Conservation (phyloP, 2,113 vertebrate genomes). For the Glareola pratincola region DNA sequence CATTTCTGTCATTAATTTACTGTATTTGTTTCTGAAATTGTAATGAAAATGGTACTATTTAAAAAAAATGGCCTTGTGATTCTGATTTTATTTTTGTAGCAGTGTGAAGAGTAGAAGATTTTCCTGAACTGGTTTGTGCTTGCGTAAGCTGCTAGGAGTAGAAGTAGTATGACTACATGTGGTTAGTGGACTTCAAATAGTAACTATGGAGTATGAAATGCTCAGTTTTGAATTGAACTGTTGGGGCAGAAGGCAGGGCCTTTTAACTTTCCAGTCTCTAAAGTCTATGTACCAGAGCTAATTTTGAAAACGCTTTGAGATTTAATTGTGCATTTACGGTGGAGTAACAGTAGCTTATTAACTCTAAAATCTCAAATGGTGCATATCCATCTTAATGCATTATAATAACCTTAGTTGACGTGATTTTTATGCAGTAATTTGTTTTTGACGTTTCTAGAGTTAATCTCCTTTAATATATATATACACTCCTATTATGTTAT, state of each 20-base stretch:
- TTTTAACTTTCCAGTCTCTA: not conserved
- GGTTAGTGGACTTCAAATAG: not conserved
- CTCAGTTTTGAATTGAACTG: not conserved
- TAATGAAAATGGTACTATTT: not conserved
- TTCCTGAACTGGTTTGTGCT: conserved; percentile 31
- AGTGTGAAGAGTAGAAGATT: conserved; percentile 21
- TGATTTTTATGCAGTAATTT: conserved; percentile 58
- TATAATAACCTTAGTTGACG: conserved; percentile 48
- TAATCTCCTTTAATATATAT: conserved; percentile 60
- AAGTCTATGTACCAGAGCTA: not conserved
- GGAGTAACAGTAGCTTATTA: not conserved
- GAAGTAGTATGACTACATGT: not conserved
- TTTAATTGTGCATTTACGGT: conserved; percentile 15
- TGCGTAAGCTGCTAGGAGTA: conserved; percentile 17
- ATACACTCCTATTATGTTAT: conserved; percentile 69
- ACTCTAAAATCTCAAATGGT: conserved; percentile 38
- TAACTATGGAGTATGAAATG: conserved; percentile 5
- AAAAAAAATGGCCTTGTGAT: not conserved
- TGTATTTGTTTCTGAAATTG: conserved; percentile 31
- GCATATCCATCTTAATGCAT: conserved; percentile 61
- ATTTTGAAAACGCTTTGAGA: not conserved
- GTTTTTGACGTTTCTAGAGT: conserved; percentile 55
- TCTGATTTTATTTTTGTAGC: conserved; percentile 40
- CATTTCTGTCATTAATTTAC: conserved; percentile 29
- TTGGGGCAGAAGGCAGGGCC: not conserved